phyloP scores from a whole-genome alignment of 1,140 invertebrate species.

The Diabrotica undecimpunctata region DNA sequence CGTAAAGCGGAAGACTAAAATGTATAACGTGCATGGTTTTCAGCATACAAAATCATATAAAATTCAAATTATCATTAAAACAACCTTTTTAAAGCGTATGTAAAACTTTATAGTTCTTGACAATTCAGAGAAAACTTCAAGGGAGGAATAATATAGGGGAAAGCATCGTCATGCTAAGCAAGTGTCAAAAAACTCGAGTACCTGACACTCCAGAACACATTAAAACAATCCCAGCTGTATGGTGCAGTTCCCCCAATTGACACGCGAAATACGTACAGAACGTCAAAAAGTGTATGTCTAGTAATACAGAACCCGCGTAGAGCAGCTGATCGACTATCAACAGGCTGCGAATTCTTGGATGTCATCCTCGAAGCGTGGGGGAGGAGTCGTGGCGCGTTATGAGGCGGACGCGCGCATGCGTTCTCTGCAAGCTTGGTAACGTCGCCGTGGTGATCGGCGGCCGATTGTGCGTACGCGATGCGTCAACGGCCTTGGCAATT shows the following conservation, averaged over 20 bases:
- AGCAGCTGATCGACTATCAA: slow-evolving; percentile 45
- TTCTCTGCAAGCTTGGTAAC: slow-evolving; percentile 34
- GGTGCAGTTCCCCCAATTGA: slow-evolving; percentile 13
- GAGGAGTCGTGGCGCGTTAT: slow-evolving; percentile 42
- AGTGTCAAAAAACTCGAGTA: slow-evolving; percentile 18
- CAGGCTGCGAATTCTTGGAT: slow-evolving; percentile 41
- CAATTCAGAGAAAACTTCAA: too few relatives aligned
- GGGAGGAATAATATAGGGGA: background rate
- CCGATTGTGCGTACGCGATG: slow-evolving; percentile 38
- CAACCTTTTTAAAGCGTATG: too few relatives aligned
- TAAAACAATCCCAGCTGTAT: slow-evolving; percentile 24
- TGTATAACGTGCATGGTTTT: too few relatives aligned
- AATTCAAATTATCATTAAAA: too few relatives aligned
- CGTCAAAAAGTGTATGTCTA: slow-evolving; percentile 19
- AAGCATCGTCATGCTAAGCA: slow-evolving; percentile 10
- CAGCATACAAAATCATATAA: too few relatives aligned
- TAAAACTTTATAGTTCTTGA: too few relatives aligned
- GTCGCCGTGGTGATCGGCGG: slow-evolving; percentile 40
- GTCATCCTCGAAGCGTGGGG: slow-evolving; percentile 29
- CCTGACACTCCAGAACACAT: slow-evolving; percentile 36
- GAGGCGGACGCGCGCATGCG: slow-evolving; percentile 45
- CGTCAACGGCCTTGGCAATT: slow-evolving; percentile 39
- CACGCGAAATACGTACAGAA: slow-evolving; percentile 19
- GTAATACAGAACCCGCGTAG: slow-evolving; percentile 33
- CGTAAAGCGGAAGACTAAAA: too few relatives aligned